Evolutionary conservation across 2,888 invertebrate species (phyloP).

Genomic region (Trissolcus japonicus): DNA sequence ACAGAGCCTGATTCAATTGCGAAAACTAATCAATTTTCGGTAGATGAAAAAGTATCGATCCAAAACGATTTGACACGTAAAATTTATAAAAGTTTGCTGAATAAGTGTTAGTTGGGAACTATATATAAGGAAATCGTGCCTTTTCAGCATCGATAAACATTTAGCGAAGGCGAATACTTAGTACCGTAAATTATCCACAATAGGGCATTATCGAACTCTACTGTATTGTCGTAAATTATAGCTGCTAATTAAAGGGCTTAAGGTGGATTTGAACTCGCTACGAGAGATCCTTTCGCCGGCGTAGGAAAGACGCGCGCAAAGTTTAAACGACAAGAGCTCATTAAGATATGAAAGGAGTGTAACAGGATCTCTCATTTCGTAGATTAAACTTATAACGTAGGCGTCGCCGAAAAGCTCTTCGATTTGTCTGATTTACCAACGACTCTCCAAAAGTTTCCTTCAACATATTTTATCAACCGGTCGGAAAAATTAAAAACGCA

Average conservation of each 20-base stretch:
- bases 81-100: slow-evolving; percentile 12
- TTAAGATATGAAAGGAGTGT: slow-evolving; percentile 57
- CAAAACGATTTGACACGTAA: slow-evolving; percentile 18
- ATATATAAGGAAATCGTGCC: slow-evolving; percentile 38
- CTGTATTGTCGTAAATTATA: slow-evolving; percentile 68
- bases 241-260: slow-evolving; percentile 70
- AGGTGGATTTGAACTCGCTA: slow-evolving; percentile 64
- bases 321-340: slow-evolving; percentile 57
- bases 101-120: slow-evolving; percentile 31
- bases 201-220: slow-evolving; percentile 68
- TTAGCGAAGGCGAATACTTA: slow-evolving; percentile 49
- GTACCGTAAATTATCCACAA: slow-evolving; percentile 56
- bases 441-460: no score
- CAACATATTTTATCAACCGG: no score
- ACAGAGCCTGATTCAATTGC: no score
- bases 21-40: background rate
- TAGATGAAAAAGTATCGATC: slow-evolving; percentile 10
- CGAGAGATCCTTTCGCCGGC: slow-evolving; percentile 52
- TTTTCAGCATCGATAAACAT: slow-evolving; percentile 57
- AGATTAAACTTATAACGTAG: no score
- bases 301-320: slow-evolving; percentile 54
- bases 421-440: no score
- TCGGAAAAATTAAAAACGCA: background rate
- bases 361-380: slow-evolving; percentile 45
- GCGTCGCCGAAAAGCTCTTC: no score